Evolutionary conservation across 2,888 invertebrate species (phyloP).

Genomic region (Pterostichus madidus): DNA sequence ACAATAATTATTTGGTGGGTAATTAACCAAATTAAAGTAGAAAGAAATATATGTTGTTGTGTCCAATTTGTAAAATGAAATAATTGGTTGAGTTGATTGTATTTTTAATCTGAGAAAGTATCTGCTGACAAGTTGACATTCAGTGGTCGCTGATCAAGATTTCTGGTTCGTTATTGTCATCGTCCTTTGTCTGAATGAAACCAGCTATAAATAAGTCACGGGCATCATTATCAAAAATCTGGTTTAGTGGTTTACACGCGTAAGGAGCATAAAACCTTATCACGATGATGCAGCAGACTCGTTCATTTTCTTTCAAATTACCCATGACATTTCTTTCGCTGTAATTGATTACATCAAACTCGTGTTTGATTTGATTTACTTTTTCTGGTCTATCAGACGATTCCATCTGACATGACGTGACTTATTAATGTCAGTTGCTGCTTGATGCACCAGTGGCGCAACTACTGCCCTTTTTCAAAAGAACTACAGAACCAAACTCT

Average conservation of each 20-base stretch:
- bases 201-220: slow-evolving; percentile 43
- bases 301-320: slow-evolving; percentile 52
- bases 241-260: slow-evolving; percentile 42
- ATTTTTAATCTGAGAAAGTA: slow-evolving; percentile 1
- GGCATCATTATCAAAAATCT: slow-evolving; percentile 46
- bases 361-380: slow-evolving; percentile 54
- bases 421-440: slow-evolving; percentile 60
- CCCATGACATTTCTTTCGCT: slow-evolving; percentile 56
- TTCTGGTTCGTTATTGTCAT: slow-evolving; percentile 17
- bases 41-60: too few species aligned
- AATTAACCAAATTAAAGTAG: too few species aligned
- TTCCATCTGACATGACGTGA: slow-evolving; percentile 59
- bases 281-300: slow-evolving; percentile 45
- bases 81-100: slow-evolving; percentile 6
- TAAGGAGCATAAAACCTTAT: slow-evolving; percentile 49
- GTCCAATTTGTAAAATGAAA: too few species aligned
- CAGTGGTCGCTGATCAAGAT: not conserved
- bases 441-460: not conserved
- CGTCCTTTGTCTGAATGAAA: slow-evolving; percentile 24
- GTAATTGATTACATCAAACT: slow-evolving; percentile 61
- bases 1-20: too few species aligned
- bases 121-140: not conserved
- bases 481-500: too few species aligned
- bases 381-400: slow-evolving; percentile 44
- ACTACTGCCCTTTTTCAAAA: too few species aligned